Conservation (phyloP, 2,113 vertebrate species). For the Sus scrofa region DNA sequence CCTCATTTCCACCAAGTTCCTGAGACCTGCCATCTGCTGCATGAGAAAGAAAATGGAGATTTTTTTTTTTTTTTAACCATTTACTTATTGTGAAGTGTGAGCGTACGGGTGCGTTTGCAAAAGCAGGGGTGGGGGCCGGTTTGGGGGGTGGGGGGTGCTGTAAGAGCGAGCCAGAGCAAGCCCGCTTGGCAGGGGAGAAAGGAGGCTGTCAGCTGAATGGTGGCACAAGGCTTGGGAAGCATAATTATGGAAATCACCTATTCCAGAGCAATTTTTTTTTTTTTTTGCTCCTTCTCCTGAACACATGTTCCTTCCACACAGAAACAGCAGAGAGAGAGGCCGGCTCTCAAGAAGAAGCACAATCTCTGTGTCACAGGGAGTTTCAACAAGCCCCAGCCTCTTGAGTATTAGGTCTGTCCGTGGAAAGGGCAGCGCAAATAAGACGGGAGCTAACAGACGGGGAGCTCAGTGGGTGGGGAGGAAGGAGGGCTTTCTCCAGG, state of each 20-base stretch:
- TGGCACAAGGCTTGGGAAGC: conserved; percentile 41
- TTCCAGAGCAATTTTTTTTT: conserved; percentile 11
- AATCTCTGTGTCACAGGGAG: background rate
- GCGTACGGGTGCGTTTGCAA: conserved; percentile 55
- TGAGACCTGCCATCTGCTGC: conserved; percentile 81
- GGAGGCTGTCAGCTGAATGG: conserved; percentile 74
- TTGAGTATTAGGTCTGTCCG: background rate
- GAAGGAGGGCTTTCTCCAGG: background rate
- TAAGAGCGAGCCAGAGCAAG: conserved; percentile 44
- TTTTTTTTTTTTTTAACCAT: conserved; percentile 62
- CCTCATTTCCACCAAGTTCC: conserved; percentile 81
- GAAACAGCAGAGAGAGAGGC: background rate
- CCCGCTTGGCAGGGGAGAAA: conserved; percentile 75
- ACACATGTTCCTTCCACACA: conserved; percentile 65
- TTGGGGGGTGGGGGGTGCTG: background rate
- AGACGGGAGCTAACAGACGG: background rate
- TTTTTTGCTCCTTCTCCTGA: background rate
- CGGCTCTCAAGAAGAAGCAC: conserved; percentile 21
- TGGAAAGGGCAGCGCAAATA: background rate
- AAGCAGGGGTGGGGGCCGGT: background rate
- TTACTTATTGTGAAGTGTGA: conserved; percentile 78
- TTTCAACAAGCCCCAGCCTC: background rate
- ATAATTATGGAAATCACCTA: conserved; percentile 79
- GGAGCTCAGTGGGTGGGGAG: background rate
- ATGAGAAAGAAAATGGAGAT: conserved; percentile 72